These are phyloP conservation scores for Dilophus febrilis DNA, from an alignment of 2,888 invertebrate species.

Conservation along the genomic window DNA sequence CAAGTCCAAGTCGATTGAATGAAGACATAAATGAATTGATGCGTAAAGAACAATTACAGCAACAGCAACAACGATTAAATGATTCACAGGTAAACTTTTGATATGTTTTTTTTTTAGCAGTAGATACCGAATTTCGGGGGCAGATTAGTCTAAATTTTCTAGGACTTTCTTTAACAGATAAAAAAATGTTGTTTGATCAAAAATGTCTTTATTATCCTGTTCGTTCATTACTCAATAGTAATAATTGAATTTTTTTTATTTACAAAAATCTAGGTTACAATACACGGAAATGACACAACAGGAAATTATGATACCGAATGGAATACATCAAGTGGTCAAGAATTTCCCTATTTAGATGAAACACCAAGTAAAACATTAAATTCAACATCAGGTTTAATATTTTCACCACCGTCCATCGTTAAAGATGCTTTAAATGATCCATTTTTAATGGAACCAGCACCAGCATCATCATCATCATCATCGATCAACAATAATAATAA, in stretches of 20 bases:
- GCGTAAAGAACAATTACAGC: constrained; percentile 49
- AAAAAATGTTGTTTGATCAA: too few relatives aligned
- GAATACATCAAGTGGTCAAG: constrained; percentile 34
- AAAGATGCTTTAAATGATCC: constrained; percentile 50
- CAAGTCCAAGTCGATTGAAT: constrained; percentile 58
- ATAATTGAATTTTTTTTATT: too few relatives aligned
- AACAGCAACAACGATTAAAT: constrained; percentile 20
- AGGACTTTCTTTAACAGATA: too few relatives aligned
- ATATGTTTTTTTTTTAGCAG: too few relatives aligned
- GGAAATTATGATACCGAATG: not conserved
- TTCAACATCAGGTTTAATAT: constrained; percentile 53
- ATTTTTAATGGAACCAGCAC: constrained; percentile 17
- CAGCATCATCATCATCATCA: not conserved
- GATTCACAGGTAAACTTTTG: too few relatives aligned
- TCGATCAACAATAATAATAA: not conserved
- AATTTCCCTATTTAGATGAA: constrained; percentile 54
- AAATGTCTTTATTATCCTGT: too few relatives aligned
- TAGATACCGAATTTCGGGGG: too few relatives aligned
- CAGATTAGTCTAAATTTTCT: too few relatives aligned
- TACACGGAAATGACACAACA: not conserved
- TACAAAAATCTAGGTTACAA: constrained; percentile 14
- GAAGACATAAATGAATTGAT: constrained; percentile 82
- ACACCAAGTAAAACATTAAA: constrained; percentile 75
- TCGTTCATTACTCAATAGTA: too few relatives aligned
- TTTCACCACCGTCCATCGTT: constrained; percentile 76